phyloP scores from a whole-genome alignment of 2,888 invertebrate species.

The Scaptomyza cyrtandrae region DNA sequence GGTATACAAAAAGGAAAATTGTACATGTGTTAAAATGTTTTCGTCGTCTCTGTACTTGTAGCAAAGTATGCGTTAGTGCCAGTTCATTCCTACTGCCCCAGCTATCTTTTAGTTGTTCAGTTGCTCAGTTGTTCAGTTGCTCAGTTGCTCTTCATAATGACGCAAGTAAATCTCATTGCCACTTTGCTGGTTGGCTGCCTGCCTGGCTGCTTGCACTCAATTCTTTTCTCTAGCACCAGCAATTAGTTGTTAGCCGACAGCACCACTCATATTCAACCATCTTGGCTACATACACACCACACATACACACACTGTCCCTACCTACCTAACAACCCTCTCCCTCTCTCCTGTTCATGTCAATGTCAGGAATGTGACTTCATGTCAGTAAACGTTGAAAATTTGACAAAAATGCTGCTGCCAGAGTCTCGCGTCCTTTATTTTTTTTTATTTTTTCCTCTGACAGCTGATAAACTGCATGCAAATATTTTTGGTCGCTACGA shows the following conservation, averaged over 20 bases:
- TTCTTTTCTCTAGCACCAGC: constrained; percentile 60
- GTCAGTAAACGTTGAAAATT: constrained; percentile 69
- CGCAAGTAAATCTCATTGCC: constrained; percentile 77
- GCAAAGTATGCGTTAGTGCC: constrained; percentile 30
- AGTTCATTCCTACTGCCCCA: neutral
- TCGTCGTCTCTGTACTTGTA: constrained; percentile 40
- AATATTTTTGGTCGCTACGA: constrained; percentile 63
- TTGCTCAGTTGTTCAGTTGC: constrained; percentile 36
- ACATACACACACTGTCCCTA: neutral
- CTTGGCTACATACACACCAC: neutral
- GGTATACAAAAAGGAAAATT: constrained; percentile 20
- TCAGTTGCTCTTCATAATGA: constrained; percentile 65
- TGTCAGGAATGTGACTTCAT: constrained; percentile 68
- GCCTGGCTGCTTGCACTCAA: constrained; percentile 68
- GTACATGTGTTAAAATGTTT: constrained; percentile 69
- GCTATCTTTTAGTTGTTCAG: neutral
- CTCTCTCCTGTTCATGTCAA: constrained; percentile 30
- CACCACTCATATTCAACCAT: constrained; percentile 13
- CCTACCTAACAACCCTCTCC: neutral
- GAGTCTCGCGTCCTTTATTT: constrained; percentile 23
- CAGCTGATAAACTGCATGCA: constrained; percentile 71
- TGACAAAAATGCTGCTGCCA: constrained; percentile 75
- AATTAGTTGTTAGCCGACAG: constrained; percentile 66
- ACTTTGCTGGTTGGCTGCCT: constrained; percentile 58
- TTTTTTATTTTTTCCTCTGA: constrained; percentile 14